Conservation (phyloP, 2,888 invertebrate genomes). For the Caenorhabditis sinica region DNA sequence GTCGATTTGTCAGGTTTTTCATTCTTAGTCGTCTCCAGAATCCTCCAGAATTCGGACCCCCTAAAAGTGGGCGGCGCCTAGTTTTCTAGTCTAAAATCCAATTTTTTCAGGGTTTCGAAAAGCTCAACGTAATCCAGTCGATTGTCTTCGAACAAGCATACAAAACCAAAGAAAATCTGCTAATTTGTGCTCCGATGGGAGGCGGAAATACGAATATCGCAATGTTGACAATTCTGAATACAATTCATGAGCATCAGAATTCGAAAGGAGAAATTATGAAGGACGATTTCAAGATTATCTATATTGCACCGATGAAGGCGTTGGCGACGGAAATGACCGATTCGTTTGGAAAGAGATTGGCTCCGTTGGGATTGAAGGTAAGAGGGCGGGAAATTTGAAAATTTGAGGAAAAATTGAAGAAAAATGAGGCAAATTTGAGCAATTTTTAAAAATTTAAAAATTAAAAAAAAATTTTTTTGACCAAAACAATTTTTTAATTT, state of each 20-base stretch:
- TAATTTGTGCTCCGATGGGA: conserved; percentile 99
- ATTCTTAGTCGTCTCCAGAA: too few species aligned
- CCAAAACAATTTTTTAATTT: too few species aligned
- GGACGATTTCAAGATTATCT: conserved; percentile 97
- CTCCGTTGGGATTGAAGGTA: conserved; percentile 88
- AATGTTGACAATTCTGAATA: conserved; percentile 93
- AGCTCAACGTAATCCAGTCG: conserved; percentile 95
- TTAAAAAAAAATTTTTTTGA: too few species aligned
- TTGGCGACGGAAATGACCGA: conserved; percentile 98
- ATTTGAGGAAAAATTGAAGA: neutral
- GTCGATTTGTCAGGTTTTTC: too few species aligned
- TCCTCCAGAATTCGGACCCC: too few species aligned
- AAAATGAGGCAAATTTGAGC: too few species aligned
- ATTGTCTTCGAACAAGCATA: conserved; percentile 97
- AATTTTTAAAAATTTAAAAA: too few species aligned
- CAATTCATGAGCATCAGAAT: conserved; percentile 91
- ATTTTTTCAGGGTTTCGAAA: conserved; percentile 87
- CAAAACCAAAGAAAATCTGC: conserved; percentile 95
- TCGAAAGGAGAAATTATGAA: conserved; percentile 90
- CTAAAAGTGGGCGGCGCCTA: too few species aligned
- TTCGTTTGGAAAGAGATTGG: conserved; percentile 88
- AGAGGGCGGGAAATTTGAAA: neutral
- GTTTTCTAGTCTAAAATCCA: too few species aligned
- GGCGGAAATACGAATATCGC: conserved; percentile 99
- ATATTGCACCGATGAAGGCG: conserved; percentile 99